These are phyloP conservation scores for Eupithecia exiguata DNA, from an alignment of 2,888 invertebrate species.

Conservation along the genomic window DNA sequence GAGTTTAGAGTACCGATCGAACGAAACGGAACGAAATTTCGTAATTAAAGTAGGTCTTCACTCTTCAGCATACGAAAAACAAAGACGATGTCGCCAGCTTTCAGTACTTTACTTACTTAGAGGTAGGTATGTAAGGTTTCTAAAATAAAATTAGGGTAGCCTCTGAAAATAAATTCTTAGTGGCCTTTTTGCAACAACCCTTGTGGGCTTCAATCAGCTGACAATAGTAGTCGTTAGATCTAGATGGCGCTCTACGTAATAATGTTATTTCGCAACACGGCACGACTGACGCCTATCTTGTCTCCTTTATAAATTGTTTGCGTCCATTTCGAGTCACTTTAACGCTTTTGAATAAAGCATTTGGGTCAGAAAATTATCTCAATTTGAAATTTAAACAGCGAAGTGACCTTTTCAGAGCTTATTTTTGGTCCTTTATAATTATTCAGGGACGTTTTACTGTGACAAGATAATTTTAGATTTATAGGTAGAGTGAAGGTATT, in stretches of 20 bases:
- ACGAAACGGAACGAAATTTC: neutral
- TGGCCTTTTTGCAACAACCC: slow-evolving; percentile 47
- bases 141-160: slow-evolving; percentile 20
- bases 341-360: slow-evolving; percentile 27
- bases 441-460: slow-evolving; percentile 21
- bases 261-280: slow-evolving; percentile 48
- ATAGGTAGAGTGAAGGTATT: slow-evolving; percentile 8
- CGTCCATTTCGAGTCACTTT: slow-evolving; percentile 38
- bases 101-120: neutral
- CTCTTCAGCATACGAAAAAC: neutral
- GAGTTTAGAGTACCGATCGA: no score
- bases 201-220: slow-evolving; percentile 44
- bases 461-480: slow-evolving; percentile 39
- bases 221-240: slow-evolving; percentile 52
- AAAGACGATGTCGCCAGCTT: neutral
- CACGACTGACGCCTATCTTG: slow-evolving; percentile 52
- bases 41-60: neutral
- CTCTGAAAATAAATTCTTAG: slow-evolving; percentile 41
- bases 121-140: neutral
- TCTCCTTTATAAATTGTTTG: slow-evolving; percentile 50
- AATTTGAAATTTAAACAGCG: slow-evolving; percentile 32
- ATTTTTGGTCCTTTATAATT: slow-evolving; percentile 33
- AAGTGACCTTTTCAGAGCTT: slow-evolving; percentile 33
- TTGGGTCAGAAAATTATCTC: slow-evolving; percentile 26
- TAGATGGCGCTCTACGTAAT: slow-evolving; percentile 49